These are phyloP conservation scores for Conus betulinus DNA, from an alignment of 1,140 invertebrate genomes.

Conservation along the genomic window DNA sequence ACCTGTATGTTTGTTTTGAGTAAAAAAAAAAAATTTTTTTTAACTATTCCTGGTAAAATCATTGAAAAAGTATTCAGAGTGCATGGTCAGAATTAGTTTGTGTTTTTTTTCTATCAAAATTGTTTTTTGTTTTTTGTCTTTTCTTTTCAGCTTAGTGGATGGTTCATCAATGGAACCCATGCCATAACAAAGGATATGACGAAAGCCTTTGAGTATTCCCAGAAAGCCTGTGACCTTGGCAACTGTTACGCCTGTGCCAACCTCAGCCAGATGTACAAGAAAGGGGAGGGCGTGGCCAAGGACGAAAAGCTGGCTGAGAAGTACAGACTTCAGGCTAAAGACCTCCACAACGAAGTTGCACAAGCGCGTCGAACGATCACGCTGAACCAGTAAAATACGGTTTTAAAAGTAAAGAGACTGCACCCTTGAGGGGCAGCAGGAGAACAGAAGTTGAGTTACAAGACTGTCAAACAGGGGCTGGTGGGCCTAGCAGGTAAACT, in stretches of 20 bases:
- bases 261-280: slow-evolving; percentile 87
- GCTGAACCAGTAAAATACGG: slow-evolving; percentile 32
- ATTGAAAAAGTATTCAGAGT: too few relatives aligned
- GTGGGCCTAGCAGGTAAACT: too few relatives aligned
- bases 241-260: slow-evolving; percentile 92
- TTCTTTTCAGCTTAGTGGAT: slow-evolving; percentile 80
- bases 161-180: slow-evolving; percentile 83
- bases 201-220: slow-evolving; percentile 85
- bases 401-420: too few relatives aligned
- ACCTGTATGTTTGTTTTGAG: too few relatives aligned
- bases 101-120: not conserved
- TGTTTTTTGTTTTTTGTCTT: not conserved
- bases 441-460: too few relatives aligned
- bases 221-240: slow-evolving; percentile 86
- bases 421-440: too few relatives aligned
- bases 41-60: not conserved
- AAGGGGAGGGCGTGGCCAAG: slow-evolving; percentile 82
- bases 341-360: slow-evolving; percentile 82
- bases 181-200: slow-evolving; percentile 82
- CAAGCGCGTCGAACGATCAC: slow-evolving; percentile 68
- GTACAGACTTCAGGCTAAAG: slow-evolving; percentile 83
- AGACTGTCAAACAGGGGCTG: too few relatives aligned
- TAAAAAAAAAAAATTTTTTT: not conserved
- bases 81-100: not conserved
- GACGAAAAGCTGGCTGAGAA: slow-evolving; percentile 83